phyloP scores from a whole-genome alignment of 2,888 invertebrate species.

The Lottia gigantea region DNA sequence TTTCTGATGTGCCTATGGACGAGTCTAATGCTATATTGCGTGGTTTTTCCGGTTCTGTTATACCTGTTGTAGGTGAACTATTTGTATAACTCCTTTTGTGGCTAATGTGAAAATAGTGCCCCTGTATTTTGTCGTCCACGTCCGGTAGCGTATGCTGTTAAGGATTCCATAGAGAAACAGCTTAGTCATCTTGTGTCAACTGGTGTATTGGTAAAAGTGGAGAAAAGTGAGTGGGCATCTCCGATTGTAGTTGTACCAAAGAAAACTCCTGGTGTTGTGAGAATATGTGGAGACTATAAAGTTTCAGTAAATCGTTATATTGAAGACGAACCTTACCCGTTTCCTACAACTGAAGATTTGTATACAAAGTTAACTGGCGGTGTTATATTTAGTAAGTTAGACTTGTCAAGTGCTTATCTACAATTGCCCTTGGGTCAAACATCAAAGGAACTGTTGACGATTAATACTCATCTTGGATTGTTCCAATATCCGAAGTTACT shows the following conservation, averaged over 20 bases:
- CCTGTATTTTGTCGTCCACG: constrained; percentile 5
- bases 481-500: background rate
- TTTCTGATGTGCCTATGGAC: background rate
- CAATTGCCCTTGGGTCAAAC: background rate
- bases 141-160: background rate
- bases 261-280: background rate
- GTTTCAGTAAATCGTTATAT: constrained; percentile 5
- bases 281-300: constrained; percentile 4
- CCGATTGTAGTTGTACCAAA: background rate
- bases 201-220: background rate
- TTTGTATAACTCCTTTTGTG: background rate
- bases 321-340: background rate
- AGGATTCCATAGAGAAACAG: background rate
- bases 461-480: background rate
- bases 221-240: background rate
- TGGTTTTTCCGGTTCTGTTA: background rate
- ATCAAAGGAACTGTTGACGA: background rate
- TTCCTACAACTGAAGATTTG: constrained; percentile 4
- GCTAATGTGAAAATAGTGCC: background rate
- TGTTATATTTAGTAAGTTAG: constrained; percentile 1
- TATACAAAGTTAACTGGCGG: background rate
- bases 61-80: background rate
- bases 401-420: background rate
- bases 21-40: background rate
- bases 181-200: background rate